phyloP scores from a whole-genome alignment of 2,888 invertebrate species.

The Parnassius smintheus region DNA sequence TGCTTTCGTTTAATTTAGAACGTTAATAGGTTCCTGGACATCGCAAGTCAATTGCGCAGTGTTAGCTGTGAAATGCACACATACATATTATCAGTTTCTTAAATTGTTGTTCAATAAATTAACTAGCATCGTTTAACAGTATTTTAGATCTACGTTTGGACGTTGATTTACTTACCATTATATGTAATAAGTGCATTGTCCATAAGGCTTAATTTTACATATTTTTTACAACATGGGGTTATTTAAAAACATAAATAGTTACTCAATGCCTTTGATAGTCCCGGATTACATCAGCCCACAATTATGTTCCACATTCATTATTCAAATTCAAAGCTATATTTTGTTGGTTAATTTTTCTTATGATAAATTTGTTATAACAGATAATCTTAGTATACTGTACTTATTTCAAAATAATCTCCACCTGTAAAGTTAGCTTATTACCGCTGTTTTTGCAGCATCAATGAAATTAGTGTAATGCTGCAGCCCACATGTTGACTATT shows the following conservation, averaged over 20 bases:
- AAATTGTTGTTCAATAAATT: background rate
- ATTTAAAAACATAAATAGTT: background rate
- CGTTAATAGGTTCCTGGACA: conserved; percentile 5
- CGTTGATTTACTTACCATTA: conserved; percentile 30
- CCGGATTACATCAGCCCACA: conserved; percentile 47
- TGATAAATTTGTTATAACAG: background rate
- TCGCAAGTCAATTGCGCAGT: conserved; percentile 9
- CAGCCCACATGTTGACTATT: background rate
- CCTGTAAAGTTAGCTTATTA: conserved; percentile 1
- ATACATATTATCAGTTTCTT: conserved; percentile 19
- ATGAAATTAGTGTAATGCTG: background rate
- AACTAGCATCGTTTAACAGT: too few relatives aligned
- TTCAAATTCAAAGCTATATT: background rate
- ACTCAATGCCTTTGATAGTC: conserved; percentile 1
- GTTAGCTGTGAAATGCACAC: conserved; percentile 28
- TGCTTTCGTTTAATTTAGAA: conserved; percentile 4
- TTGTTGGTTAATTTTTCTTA: background rate
- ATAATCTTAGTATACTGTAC: background rate
- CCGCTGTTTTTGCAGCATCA: background rate
- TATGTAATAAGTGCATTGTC: background rate
- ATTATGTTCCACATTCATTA: background rate
- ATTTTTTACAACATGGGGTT: too few relatives aligned
- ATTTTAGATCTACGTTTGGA: too few relatives aligned
- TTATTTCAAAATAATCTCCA: background rate
- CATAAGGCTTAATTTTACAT: too few relatives aligned